Base-by-base conservation (phyloP, 2,113 vertebrate species). In the Paedocypris sp. region DNA sequence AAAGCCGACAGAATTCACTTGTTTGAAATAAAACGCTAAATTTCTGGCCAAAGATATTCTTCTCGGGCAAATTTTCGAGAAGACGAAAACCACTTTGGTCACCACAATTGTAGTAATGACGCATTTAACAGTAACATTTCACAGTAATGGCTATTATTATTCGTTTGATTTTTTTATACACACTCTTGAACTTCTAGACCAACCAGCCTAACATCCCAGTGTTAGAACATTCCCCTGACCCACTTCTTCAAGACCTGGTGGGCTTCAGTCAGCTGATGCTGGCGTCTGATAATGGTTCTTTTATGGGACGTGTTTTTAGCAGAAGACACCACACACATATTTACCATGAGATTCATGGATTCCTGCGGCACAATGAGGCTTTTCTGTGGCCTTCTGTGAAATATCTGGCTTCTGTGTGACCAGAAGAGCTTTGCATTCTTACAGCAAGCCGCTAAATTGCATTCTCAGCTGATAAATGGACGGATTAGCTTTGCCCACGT, bases 391-490 rank as follows among this genome's bases (percentile, higher is more conserved):
- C 33, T 42, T 31, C 26, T 52, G 38, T 5, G 36, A 57, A 57
- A 57, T 57, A 18, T 4, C 7, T 13, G 13, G 10, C 36, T 29
- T 35, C 36, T n/a, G 20, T 56, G 13, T 18, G 29, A 46, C 42
- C 25, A 41, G 13, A 62, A 70, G 70, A 54, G 58, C 61, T 58
- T 64, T 29, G 31, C 52, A 71, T 76, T 73, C 35, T 65, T 73
- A 65, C 69, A 68, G 69, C 71, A 47, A 71, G 56, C 68, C 60
- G 66, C 6, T 53, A 32, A 65, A 74, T 57, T 68, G 59, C 33
- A 58, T 50, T 65, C 66, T 80, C 72, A 79, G 60, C 66, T 79
- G 71, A 80, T 52, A 54, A 36, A 31, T 29, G 29, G 26, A 36
- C 10, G 62, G 46, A 41, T 51, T 32, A 22, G 50, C 45, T 6